Percentiles rank a stretch among this genome's conserved stretches.
Evolutionary conservation across 2,888 invertebrate species (phyloP).

Genomic region (Neoaliturus tenellus): DNA sequence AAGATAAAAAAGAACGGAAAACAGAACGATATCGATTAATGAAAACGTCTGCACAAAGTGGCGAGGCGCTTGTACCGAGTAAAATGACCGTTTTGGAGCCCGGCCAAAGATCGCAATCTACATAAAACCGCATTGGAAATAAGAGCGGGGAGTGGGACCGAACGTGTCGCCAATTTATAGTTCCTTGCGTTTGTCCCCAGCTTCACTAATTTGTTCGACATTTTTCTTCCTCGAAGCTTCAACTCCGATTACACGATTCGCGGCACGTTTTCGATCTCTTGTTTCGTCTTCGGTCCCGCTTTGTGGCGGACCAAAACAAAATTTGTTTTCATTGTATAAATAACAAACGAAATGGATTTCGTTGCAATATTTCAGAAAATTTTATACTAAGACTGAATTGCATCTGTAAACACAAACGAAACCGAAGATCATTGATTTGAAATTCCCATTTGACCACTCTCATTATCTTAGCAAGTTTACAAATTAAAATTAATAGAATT

Average conservation of each 20-base stretch:
- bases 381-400: no score
- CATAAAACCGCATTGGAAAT: constrained; percentile 53
- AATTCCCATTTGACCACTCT: no score
- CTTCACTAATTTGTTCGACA: constrained; percentile 11
- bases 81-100: constrained; percentile 41
- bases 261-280: background rate
- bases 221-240: constrained; percentile 23
- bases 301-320: background rate
- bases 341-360: no score
- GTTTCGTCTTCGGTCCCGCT: background rate
- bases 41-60: constrained; percentile 42
- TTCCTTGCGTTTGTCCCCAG: constrained; percentile 17
- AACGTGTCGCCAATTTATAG: constrained; percentile 47
- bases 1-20: background rate
- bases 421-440: no score
- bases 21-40: constrained; percentile 36
- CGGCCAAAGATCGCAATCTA: constrained; percentile 51
- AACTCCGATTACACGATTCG: background rate
- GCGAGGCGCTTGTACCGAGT: constrained; percentile 25
- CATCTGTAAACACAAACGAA: no score
- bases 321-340: no score
- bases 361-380: no score
- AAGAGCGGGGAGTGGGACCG: constrained; percentile 21
- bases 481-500: no score
- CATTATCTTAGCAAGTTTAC: no score